phyloP scores from a whole-genome alignment of 2,113 vertebrate genomes.

The Brienomyrus brachyistius region DNA sequence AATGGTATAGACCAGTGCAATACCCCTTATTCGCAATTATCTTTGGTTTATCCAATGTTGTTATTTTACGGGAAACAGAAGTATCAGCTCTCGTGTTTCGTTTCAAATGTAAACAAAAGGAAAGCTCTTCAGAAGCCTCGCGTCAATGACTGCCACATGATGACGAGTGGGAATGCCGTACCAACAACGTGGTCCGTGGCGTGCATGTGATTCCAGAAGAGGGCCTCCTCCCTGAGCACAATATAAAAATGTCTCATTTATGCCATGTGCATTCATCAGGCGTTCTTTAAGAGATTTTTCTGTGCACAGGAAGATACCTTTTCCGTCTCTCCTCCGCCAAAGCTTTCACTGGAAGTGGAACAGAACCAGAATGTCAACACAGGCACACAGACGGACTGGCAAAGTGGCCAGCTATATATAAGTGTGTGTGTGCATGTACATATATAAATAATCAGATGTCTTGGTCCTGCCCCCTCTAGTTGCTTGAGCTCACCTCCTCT shows the following conservation, averaged over 20 bases:
- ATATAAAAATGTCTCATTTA: background rate
- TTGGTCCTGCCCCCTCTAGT: too few relatives aligned
- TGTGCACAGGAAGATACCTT: conserved; percentile 45
- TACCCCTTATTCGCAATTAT: background rate
- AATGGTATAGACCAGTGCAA: background rate
- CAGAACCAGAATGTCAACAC: conserved; percentile 2
- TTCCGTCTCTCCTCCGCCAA: conserved; percentile 40
- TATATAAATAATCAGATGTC: too few relatives aligned
- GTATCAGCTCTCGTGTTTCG: background rate
- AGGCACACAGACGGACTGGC: background rate
- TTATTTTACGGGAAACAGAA: background rate
- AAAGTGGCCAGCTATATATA: background rate
- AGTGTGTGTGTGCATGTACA: too few relatives aligned
- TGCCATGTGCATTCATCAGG: background rate
- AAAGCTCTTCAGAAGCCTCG: background rate
- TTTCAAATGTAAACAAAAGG: background rate
- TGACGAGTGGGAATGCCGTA: conserved; percentile 28
- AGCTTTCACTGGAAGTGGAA: conserved; percentile 43
- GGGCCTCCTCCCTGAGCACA: conserved; percentile 45
- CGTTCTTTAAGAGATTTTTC: background rate
- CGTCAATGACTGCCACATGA: background rate
- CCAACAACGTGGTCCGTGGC: conserved; percentile 50
- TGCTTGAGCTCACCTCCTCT: too few relatives aligned
- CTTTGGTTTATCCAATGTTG: background rate
- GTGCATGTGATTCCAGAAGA: conserved; percentile 53